Evolutionary conservation across 2,113 vertebrate genomes (phyloP).

Genomic region (Rhabdomys dilectus): DNA sequence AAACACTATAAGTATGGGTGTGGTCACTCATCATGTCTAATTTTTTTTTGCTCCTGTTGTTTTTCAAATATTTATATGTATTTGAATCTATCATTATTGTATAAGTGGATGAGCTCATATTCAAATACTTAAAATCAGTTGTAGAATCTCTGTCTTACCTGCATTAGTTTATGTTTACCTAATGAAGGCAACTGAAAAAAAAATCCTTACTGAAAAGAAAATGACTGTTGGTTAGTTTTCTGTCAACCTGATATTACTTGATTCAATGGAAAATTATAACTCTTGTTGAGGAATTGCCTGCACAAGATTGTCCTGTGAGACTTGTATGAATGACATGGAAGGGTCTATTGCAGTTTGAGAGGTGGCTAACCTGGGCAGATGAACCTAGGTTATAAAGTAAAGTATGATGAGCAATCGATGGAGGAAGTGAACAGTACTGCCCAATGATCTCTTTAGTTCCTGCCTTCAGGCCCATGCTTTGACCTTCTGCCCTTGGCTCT

Average conservation of each 20-base stretch:
- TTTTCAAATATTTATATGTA: not conserved
- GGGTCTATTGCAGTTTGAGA: not conserved
- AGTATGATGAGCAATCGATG: not conserved
- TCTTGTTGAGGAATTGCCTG: not conserved
- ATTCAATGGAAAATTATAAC: too few relatives aligned
- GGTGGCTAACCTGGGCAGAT: not conserved
- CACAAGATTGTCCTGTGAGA: not conserved
- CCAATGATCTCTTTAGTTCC: not conserved
- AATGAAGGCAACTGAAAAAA: not conserved
- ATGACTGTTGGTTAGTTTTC: not conserved
- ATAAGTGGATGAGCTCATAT: not conserved
- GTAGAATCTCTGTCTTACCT: not conserved
- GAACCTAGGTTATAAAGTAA: not conserved
- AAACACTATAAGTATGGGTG: not conserved
- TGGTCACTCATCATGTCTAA: not conserved
- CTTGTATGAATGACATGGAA: not conserved
- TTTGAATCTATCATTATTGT: not conserved
- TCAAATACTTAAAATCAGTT: not conserved
- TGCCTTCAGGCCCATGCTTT: not conserved
- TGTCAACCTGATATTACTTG: not conserved
- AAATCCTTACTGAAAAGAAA: not conserved
- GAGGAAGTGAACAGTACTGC: not conserved
- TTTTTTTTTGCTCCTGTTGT: not conserved
- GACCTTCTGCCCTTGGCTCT: not conserved
- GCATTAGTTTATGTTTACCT: not conserved